Conservation (phyloP, 1,140 invertebrate species). For the Pseudomyrmex dendroicus region DNA sequence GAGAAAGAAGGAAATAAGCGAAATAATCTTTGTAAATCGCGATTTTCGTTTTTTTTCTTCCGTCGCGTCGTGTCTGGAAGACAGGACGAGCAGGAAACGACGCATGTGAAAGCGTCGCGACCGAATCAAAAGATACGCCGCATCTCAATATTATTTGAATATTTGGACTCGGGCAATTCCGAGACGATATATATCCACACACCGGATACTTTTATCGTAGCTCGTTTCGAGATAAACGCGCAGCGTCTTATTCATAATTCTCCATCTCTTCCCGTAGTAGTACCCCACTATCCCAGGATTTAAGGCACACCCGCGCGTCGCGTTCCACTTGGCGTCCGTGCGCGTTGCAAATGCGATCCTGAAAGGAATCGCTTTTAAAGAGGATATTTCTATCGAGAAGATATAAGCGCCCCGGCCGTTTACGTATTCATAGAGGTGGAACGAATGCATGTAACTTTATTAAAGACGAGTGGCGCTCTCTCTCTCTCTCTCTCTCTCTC, state of each 20-base stretch:
- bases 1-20: neutral
- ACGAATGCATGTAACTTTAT: conserved; percentile 59
- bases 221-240: conserved; percentile 51
- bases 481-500: too few species aligned
- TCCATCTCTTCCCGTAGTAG: conserved; percentile 33
- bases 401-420: conserved; percentile 58
- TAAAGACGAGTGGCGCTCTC: conserved; percentile 56
- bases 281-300: conserved; percentile 46
- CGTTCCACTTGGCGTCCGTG: conserved; percentile 40
- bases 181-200: conserved; percentile 44
- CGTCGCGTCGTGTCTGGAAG: neutral
- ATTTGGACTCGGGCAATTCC: conserved; percentile 39
- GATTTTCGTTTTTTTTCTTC: neutral
- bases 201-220: conserved; percentile 60
- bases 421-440: conserved; percentile 64
- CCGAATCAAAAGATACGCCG: conserved; percentile 51
- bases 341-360: conserved; percentile 51
- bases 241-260: conserved; percentile 52
- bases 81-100: neutral
- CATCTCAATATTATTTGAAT: neutral
- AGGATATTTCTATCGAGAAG: conserved; percentile 65
- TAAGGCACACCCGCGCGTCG: conserved; percentile 25
- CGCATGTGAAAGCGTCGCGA: conserved; percentile 1
- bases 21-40: neutral
- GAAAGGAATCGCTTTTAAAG: conserved; percentile 65